Percentiles rank a stretch among this genome's conserved stretches.
phyloP scores from a whole-genome alignment of 1,140 invertebrate genomes.

The Drosophila funebris region DNA sequence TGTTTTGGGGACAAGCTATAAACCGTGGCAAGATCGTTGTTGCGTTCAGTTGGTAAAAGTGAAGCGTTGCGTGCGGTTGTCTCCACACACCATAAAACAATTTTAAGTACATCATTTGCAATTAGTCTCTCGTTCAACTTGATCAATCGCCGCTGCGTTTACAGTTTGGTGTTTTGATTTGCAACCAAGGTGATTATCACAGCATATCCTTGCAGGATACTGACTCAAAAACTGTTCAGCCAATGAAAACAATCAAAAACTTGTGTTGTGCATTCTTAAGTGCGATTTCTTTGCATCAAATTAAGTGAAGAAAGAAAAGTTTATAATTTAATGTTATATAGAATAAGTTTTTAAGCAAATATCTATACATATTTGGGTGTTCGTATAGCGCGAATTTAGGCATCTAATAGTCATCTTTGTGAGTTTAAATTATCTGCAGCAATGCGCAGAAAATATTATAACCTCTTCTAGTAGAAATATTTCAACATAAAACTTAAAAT shows the following conservation, averaged over 20 bases:
- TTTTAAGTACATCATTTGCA: conserved; percentile 32
- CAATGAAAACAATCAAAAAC: no score
- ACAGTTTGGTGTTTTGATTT: neutral
- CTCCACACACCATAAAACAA: conserved; percentile 37
- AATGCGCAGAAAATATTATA: no score
- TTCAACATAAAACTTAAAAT: no score
- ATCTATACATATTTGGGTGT: no score
- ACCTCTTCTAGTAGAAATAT: no score
- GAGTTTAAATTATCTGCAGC: no score
- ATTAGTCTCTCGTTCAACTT: conserved; percentile 17
- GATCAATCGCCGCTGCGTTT: conserved; percentile 10
- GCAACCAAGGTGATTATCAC: conserved; percentile 41
- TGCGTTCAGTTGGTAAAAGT: conserved; percentile 83
- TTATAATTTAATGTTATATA: no score
- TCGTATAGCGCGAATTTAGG: no score
- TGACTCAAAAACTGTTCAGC: neutral
- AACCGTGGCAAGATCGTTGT: conserved; percentile 81
- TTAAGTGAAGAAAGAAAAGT: no score
- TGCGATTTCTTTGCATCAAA: neutral
- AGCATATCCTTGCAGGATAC: conserved; percentile 26
- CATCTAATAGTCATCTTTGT: no score
- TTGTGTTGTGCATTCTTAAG: conserved; percentile 16
- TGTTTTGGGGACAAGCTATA: conserved; percentile 78
- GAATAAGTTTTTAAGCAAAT: no score
- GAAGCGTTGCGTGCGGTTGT: conserved; percentile 80